Conservation (phyloP, 2,888 invertebrate genomes). For the Trypoxylon attenuatum region DNA sequence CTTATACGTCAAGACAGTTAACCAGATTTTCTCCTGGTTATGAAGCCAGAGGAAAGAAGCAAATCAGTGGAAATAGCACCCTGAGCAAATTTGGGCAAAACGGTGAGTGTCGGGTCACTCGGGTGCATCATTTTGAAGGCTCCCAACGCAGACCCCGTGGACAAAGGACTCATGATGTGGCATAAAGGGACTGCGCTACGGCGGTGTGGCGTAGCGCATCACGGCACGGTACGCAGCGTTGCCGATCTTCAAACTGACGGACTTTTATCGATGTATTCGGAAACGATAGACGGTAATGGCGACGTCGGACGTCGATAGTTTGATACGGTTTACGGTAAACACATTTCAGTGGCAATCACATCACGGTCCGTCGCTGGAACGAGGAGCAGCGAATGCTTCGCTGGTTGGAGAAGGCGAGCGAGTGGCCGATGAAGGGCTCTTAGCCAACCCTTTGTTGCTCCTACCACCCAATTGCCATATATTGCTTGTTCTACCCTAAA, state of each 20-base stretch:
- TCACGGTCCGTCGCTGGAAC: conserved; percentile 56
- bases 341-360: conserved; percentile 74
- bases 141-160: too few relatives aligned
- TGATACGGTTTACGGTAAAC: conserved; percentile 74
- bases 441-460: conserved; percentile 72
- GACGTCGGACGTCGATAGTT: conserved; percentile 63
- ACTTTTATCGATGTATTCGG: conserved; percentile 53
- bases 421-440: conserved; percentile 69
- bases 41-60: too few relatives aligned
- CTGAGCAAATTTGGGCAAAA: too few relatives aligned
- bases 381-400: conserved; percentile 50
- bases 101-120: too few relatives aligned
- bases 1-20: too few relatives aligned
- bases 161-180: too few relatives aligned
- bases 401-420: conserved; percentile 60
- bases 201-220: conserved; percentile 3
- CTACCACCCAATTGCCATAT: conserved; percentile 47
- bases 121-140: too few relatives aligned
- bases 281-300: conserved; percentile 45
- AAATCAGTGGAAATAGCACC: too few relatives aligned
- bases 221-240: conserved; percentile 15
- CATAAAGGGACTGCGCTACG: conserved; percentile 25
- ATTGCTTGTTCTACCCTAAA: conserved; percentile 35
- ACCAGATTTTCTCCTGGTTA: too few relatives aligned
- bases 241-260: conserved; percentile 50